Base-by-base conservation (phyloP, 2,113 vertebrate genomes). In the Ptilonorhynchus violaceus region DNA sequence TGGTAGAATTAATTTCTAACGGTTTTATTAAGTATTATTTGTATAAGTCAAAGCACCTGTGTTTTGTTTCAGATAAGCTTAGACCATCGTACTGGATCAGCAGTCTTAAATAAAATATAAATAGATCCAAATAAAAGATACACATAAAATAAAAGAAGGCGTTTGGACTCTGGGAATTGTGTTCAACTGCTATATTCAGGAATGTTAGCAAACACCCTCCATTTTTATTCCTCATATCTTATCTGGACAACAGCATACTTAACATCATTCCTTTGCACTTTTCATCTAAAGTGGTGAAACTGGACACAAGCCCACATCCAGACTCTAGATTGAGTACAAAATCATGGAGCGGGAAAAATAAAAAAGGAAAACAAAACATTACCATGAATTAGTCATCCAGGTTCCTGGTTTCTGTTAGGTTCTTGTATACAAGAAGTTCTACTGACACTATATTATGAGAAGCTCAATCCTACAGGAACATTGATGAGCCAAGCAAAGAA, bases 401-500 rank as follows among this genome's bases (percentile, higher is more conserved):
- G 20, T 60, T 91, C 27, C 17, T 70, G 12, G 6, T 13, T 81
- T 93, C 24, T 67, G 15, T 25, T 50, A 63, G 10, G 6, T 46
- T 74, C 28, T 35, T 66, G 7, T 44, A 8, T 39, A 66, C 31
- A 56, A 37, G 28, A 30, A 10, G 10, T 81, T 39, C 60, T 66
- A 17, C 15, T 9, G 12, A 44, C 25, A 23, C 21, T 41, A 7
- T 62, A 77, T 79, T 30, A 42, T 69, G 31, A 68, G 30, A 73
- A 63, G 2, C 10, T 84, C 33, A 76, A 30, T 83, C 41, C 46
- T 46, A 13, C 10, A 62, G 31, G 35, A 39, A 21, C 17, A 9
- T 2, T 42, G 39, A 63, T 0, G 1, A 70, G 2, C 8, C 25
- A 53, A 41, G n/a, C 5, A 63, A 74, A 53, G 14, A 58, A 69